Percentiles rank a stretch among this genome's conserved stretches.
phyloP scores from a whole-genome alignment of 2,113 vertebrate genomes.

The Arenaria interpres region DNA sequence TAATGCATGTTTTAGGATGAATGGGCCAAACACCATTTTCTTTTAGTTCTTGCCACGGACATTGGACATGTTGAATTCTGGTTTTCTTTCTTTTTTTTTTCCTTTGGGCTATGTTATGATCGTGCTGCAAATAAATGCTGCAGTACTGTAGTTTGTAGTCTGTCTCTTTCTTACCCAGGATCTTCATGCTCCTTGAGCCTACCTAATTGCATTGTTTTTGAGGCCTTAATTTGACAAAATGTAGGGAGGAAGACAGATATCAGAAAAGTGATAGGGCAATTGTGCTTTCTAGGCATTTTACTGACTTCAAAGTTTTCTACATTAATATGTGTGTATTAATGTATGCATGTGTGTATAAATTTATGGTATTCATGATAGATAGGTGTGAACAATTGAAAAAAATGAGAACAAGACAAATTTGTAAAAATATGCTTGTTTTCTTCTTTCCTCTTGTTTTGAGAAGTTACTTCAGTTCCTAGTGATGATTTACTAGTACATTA shows the following conservation, averaged over 20 bases:
- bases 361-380: not conserved
- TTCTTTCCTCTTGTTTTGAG: not conserved
- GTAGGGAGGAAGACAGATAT: not conserved
- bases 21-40: not conserved
- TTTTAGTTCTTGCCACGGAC: not conserved
- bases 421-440: not conserved
- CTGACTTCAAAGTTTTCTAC: not conserved
- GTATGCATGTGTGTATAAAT: not conserved
- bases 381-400: not conserved
- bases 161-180: not conserved
- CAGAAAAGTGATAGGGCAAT: not conserved
- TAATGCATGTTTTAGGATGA: not conserved
- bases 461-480: not conserved
- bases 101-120: not conserved
- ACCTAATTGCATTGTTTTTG: not conserved
- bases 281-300: not conserved
- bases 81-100: not conserved
- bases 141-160: not conserved
- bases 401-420: not conserved
- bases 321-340: not conserved
- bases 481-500: fast-evolving
- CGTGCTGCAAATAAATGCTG: not conserved
- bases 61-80: not conserved
- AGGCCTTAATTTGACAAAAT: not conserved
- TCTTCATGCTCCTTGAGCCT: not conserved